Conservation (phyloP, 2,113 vertebrate genomes). For the Cyanoliseus patagonus region DNA sequence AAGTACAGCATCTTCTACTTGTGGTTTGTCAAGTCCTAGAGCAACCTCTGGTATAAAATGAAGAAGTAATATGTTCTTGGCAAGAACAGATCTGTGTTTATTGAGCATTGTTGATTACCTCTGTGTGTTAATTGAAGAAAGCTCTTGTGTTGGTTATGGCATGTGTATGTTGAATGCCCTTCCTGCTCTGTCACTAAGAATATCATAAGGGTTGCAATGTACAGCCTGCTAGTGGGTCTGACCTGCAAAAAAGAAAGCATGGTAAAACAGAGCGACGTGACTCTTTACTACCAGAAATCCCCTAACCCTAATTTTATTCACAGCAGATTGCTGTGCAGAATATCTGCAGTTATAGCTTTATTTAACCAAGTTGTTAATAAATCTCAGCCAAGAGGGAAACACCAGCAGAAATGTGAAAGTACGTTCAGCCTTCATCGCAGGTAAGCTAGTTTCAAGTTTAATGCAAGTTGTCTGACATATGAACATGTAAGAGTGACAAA, state of each 20-base stretch:
- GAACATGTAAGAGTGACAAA: background rate
- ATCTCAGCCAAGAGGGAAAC: background rate
- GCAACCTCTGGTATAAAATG: background rate
- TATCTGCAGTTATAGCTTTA: conserved; percentile 2
- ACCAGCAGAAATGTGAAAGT: background rate
- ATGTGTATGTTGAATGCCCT: background rate
- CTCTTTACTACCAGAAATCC: conserved; percentile 10
- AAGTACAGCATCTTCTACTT: background rate
- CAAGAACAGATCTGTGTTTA: background rate
- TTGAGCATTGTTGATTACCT: background rate
- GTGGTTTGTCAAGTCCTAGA: background rate
- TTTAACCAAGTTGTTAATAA: conserved; percentile 12
- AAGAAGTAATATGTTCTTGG: background rate
- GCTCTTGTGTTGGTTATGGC: background rate
- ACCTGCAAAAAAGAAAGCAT: background rate
- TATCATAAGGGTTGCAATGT: background rate
- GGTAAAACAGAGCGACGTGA: background rate
- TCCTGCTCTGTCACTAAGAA: background rate
- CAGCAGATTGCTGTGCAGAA: background rate
- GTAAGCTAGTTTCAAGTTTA: background rate
- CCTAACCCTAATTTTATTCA: background rate
- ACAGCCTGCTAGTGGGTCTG: background rate
- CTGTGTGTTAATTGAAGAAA: background rate
- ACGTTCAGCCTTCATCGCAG: background rate
- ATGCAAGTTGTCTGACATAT: background rate